Base-by-base conservation (phyloP, 2,888 invertebrate genomes). In the Oscheius onirici region DNA sequence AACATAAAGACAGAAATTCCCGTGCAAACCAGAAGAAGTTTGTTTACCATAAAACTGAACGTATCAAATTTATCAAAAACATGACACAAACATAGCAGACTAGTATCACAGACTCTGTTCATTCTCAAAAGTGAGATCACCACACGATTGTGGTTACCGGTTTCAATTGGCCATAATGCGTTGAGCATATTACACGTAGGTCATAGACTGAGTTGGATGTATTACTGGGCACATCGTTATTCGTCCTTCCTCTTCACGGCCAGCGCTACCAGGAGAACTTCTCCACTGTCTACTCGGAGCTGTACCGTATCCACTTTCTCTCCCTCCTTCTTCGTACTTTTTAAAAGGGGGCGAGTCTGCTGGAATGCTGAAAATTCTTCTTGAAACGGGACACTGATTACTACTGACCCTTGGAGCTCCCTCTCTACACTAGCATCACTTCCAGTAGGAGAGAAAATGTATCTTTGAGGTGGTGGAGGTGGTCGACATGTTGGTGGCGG, bases 291-390 rank as follows among this genome's bases (percentile, higher is more conserved):
- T 49, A 54, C 76, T 76, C 3, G 81, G 81, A 22, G 80, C 76
- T 3, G 80, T 82, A 2, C 80, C 81, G 63, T 82, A 82, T 26
- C 81, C 81, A 68, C 80, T 80, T 51, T 82, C 81, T 24, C 81
- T 54, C n/a, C 81, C 81, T 49, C 74, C 71, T 65, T 65, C 71
- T 41, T 70, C 70, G 40, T 61, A 70, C 20, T 54, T 51, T 43
- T 40, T 51, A 28, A 22, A 67, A 41, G 72, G 66, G 3, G 68
- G 65, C 28, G 69, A 55, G 15, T 68, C 66, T 1, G 57, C 44
- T 13, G 70, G 63, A 15, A 70, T 41, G 6, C 68, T 68, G 24
- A 57, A 68, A 3, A 43, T 5, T 22, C 1, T 10, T 6, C 1
- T 40, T 6, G 5, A 5, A 57, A 28, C 26, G 3, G 15, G 34